These are phyloP conservation scores for Glandiceps talaboti DNA, from an alignment of 53 echinoderm and acorn worm species.

Conservation along the genomic window DNA sequence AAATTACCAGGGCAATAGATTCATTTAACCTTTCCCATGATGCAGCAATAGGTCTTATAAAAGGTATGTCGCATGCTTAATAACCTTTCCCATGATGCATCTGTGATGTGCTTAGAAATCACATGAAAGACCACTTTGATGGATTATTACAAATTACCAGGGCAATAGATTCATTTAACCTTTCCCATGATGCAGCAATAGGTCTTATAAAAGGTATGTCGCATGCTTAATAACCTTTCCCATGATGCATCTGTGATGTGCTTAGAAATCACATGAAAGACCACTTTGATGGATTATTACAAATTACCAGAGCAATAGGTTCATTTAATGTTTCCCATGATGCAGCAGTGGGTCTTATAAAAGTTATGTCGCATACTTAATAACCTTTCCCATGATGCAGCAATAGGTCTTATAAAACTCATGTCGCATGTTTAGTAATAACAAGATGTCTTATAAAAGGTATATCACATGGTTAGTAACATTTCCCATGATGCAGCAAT, in stretches of 20 bases:
- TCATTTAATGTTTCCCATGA: conserved; percentile 73
- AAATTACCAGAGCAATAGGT: conserved; percentile 77
- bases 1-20: conserved; percentile 79
- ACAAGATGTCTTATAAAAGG: no score
- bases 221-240: no score
- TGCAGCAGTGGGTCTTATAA: conserved; percentile 73
- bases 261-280: conserved; percentile 71
- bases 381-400: no score
- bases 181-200: conserved; percentile 70
- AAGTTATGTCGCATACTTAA: no score
- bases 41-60: conserved; percentile 73
- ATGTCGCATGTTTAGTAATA: no score
- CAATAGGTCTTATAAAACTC: conserved; percentile 82
- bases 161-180: conserved; percentile 73
- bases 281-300: conserved; percentile 89
- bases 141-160: conserved; percentile 82
- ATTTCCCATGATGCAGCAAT: no score
- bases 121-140: conserved; percentile 81
- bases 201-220: conserved; percentile 81
- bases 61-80: no score
- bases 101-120: conserved; percentile 58
- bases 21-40: conserved; percentile 73
- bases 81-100: no score
- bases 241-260: conserved; percentile 50
- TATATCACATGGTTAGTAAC: no score